Evolutionary conservation across 2,888 invertebrate species (phyloP), one percentile per base, ranked within the genome.

Genomic region (Belgica antarctica): DNA sequence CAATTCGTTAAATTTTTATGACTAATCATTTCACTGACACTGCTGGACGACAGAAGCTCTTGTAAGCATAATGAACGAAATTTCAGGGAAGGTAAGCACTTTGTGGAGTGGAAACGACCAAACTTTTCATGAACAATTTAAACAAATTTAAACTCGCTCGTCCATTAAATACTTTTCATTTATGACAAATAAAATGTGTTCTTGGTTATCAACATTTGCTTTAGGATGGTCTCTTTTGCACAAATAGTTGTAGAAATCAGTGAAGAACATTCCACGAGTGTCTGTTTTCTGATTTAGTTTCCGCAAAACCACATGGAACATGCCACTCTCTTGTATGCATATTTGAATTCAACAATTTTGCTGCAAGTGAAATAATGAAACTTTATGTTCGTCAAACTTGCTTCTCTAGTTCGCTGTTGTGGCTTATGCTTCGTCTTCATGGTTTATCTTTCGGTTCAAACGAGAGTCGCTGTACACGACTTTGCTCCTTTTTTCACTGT

Each of bases 371-470:
- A 15, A 41, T 41, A 41, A 41, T 41, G 10, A 41, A 41, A 41
- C 41, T 41, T 41, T 41, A n/a, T 41, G 41, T 52, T 52, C 52
- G 22, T 52, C 52, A 52, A 22, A 41, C 17, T 52, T 41, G 41
- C 24, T 52, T 52, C 52, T 27, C 59, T 59, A 17, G 22, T 59
- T 46, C 46, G 27, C 7, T n/a, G n/a, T 59, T 59, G 12, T 27
- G 59, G 12, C 12, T 19, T 22, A 3, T 27, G 22, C 27, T 24
- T 10, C 8, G 41, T 10, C 19, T 65, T 27, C 47, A 47, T 36
- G 27, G 31, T 31, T 65, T 65, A 65, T 65, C 47, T 47, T 47
- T 28, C 41, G 3, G 5, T n/a, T 17, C 4, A 62, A 36, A 31
- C 31, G 3, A 17, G 36, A 62, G 19, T n/a, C n/a, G n/a, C n/a